Percentiles rank a stretch among this genome's conserved stretches.
Evolutionary conservation across 2,888 invertebrate species (phyloP).

Genomic region (Crossocerus cetratus): DNA sequence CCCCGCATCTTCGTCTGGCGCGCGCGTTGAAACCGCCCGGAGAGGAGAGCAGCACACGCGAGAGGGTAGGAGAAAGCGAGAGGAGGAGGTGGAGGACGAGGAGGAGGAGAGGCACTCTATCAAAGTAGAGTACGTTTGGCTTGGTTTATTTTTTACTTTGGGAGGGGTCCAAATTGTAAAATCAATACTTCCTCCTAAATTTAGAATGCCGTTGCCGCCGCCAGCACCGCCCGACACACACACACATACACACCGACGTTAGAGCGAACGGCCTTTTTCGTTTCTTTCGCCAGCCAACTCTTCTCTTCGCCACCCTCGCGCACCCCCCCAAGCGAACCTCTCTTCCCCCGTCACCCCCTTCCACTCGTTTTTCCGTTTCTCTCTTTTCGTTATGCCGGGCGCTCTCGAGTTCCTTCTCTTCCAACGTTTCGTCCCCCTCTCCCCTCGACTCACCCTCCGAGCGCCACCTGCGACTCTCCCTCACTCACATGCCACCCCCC

Average conservation of each 20-base stretch:
- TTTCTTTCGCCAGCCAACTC: slow-evolving; percentile 28
- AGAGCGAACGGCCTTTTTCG: slow-evolving; percentile 17
- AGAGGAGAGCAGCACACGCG: slow-evolving; percentile 11
- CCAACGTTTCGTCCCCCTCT: background rate
- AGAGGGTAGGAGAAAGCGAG: background rate
- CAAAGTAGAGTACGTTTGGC: slow-evolving; percentile 76
- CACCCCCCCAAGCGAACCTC: background rate
- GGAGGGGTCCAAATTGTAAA: slow-evolving; percentile 77
- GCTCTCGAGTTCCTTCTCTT: background rate
- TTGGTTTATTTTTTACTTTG: slow-evolving; percentile 76
- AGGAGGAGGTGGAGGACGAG: too few relatives aligned
- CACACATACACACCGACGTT: slow-evolving; percentile 10
- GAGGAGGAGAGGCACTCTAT: slow-evolving; percentile 73
- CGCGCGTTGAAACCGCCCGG: slow-evolving; percentile 71
- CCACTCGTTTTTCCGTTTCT: background rate
- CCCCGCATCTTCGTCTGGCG: slow-evolving; percentile 51
- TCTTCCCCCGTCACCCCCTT: background rate
- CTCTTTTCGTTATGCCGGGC: background rate
- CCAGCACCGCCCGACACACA: slow-evolving; percentile 26
- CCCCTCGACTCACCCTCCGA: background rate
- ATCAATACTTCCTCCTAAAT: slow-evolving; percentile 76
- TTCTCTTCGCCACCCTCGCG: too few relatives aligned
- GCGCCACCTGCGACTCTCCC: background rate
- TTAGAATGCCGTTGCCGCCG: slow-evolving; percentile 68
- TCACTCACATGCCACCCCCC: background rate